These are phyloP conservation scores for Standfussiana lucernea DNA, from an alignment of 2,888 invertebrate genomes.

Conservation along the genomic window DNA sequence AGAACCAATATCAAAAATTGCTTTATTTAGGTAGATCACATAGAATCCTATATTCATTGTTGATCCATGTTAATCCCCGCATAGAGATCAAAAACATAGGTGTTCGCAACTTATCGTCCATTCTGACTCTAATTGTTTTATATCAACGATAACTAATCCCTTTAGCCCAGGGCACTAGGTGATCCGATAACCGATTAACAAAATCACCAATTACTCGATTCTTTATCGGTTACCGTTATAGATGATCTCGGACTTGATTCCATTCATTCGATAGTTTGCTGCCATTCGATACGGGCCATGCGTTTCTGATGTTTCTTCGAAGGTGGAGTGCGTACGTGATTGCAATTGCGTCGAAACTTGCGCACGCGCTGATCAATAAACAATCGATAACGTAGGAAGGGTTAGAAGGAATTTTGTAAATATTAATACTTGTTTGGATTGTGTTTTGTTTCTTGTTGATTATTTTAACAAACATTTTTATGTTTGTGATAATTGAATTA, in stretches of 20 bases:
- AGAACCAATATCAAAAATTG: neutral
- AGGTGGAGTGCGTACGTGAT: constrained; percentile 64
- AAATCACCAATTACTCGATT: constrained; percentile 20
- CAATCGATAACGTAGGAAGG: constrained; percentile 54
- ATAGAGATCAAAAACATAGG: neutral
- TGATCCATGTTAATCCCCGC: neutral
- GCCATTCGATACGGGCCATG: constrained; percentile 29
- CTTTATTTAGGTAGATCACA: neutral
- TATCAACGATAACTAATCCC: constrained; percentile 17
- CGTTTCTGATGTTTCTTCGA: constrained; percentile 59
- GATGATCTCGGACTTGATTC: constrained; percentile 33
- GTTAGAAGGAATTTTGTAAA: constrained; percentile 60
- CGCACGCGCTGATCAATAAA: constrained; percentile 65
- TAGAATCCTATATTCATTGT: neutral
- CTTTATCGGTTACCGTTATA: constrained; percentile 29
- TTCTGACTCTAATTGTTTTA: constrained; percentile 3
- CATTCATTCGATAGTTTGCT: constrained; percentile 27
- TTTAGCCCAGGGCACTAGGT: constrained; percentile 20
- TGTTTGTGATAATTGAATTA: neutral
- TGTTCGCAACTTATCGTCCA: neutral
- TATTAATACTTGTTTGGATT: constrained; percentile 29
- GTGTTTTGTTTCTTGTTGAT: constrained; percentile 12
- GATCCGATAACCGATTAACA: constrained; percentile 23
- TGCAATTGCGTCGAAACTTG: constrained; percentile 58
- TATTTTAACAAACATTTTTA: neutral